These are phyloP conservation scores for Sinelater perroti DNA, from an alignment of 2,888 invertebrate species.

Conservation along the genomic window DNA sequence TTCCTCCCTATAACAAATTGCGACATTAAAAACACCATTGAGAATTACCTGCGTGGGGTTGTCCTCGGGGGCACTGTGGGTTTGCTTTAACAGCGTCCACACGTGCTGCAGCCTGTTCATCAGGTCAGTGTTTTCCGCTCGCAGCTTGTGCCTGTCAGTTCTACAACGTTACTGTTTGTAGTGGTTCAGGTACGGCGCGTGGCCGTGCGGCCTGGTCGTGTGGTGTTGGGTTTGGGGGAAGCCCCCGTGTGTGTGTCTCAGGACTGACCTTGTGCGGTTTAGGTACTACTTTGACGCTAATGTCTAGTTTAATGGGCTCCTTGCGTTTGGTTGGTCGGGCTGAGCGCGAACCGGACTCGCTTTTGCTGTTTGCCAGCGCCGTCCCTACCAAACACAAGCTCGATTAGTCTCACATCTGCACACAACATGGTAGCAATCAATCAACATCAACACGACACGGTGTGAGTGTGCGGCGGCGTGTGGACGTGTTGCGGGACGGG, in stretches of 20 bases:
- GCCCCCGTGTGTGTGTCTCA: constrained; percentile 17
- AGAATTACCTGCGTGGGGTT: constrained; percentile 47
- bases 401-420: constrained; percentile 25
- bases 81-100: constrained; percentile 70
- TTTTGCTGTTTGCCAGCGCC: constrained; percentile 57
- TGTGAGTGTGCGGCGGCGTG: constrained; percentile 11
- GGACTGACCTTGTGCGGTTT: constrained; percentile 64
- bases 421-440: constrained; percentile 14
- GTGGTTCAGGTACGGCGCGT: not conserved
- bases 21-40: constrained; percentile 48
- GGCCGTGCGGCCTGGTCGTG: not conserved
- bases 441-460: constrained; percentile 15
- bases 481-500: constrained; percentile 4
- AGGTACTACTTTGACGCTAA: constrained; percentile 78
- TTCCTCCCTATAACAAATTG: constrained; percentile 72
- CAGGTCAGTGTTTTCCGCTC: constrained; percentile 69
- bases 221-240: not conserved
- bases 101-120: constrained; percentile 69
- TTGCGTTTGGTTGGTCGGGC: constrained; percentile 64
- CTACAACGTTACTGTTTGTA: constrained; percentile 60
- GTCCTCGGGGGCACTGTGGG: constrained; percentile 47
- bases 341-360: constrained; percentile 61
- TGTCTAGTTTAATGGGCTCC: constrained; percentile 81
- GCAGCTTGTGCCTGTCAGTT: constrained; percentile 68
- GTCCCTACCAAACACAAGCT: constrained; percentile 61